Conservation (phyloP, 2,797 vertebrate species). For the Falco peregrinus region DNA sequence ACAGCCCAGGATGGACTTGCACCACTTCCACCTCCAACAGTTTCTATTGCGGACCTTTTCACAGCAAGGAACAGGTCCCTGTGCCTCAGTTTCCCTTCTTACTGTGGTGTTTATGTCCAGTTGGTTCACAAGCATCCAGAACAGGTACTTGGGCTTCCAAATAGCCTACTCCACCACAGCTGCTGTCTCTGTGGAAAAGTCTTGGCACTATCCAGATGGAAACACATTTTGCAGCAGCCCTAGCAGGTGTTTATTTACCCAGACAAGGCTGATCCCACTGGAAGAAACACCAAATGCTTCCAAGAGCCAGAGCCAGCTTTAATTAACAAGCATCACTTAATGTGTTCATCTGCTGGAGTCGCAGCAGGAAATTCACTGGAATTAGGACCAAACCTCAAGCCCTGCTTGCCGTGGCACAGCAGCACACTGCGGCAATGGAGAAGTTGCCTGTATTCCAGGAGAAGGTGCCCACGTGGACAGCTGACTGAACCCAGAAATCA, state of each 20-base stretch:
- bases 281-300: not conserved
- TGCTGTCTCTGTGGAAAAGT: not conserved
- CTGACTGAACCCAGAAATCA: not conserved
- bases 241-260: not conserved
- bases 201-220: not conserved
- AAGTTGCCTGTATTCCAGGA: not conserved
- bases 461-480: not conserved
- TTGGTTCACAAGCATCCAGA: not conserved
- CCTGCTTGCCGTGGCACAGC: not conserved
- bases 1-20: not conserved
- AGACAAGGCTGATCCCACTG: not conserved
- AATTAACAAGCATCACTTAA: not conserved
- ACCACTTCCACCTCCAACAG: not conserved
- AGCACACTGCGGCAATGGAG: rapidly evolving
- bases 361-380: not conserved
- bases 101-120: not conserved
- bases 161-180: not conserved
- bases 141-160: not conserved
- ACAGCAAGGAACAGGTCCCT: rapidly evolving
- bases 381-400: not conserved
- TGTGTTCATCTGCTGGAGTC: not conserved
- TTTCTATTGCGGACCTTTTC: not conserved
- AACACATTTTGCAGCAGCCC: not conserved
- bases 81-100: not conserved
- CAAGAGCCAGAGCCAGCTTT: not conserved